These are phyloP conservation scores for Rotaria macrura DNA, from an alignment of 2,888 invertebrate genomes.

Conservation along the genomic window DNA sequence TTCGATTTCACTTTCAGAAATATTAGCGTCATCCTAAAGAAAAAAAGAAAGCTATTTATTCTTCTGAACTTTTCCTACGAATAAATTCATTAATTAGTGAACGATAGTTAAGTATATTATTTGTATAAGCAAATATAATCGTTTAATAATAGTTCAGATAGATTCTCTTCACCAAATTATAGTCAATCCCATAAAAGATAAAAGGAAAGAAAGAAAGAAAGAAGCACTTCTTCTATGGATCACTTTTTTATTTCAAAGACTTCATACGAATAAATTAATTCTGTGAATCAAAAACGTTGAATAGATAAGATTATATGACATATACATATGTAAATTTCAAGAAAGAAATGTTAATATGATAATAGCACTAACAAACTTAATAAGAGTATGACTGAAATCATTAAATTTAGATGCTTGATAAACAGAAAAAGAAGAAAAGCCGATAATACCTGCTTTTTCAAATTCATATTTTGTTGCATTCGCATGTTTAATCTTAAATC, in stretches of 20 bases:
- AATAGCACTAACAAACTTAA: neutral
- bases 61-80: neutral
- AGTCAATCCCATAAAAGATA: neutral
- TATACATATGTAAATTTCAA: neutral
- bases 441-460: neutral
- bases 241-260: too few species aligned
- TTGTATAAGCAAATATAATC: neutral
- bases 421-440: neutral
- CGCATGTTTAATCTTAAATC: neutral
- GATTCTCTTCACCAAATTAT: neutral
- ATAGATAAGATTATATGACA: neutral
- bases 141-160: neutral
- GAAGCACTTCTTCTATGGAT: neutral
- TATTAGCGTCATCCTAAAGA: neutral
- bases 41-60: neutral
- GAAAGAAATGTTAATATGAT: neutral
- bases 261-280: too few species aligned
- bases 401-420: neutral
- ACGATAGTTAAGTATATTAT: neutral
- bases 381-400: neutral
- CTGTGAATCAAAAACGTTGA: too few species aligned
- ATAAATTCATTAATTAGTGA: neutral
- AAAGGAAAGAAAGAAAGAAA: neutral
- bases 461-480: neutral
- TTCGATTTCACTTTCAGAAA: constrained; percentile 64